Base-by-base conservation (phyloP, 1,140 invertebrate genomes). In the Drosophila nannoptera region DNA sequence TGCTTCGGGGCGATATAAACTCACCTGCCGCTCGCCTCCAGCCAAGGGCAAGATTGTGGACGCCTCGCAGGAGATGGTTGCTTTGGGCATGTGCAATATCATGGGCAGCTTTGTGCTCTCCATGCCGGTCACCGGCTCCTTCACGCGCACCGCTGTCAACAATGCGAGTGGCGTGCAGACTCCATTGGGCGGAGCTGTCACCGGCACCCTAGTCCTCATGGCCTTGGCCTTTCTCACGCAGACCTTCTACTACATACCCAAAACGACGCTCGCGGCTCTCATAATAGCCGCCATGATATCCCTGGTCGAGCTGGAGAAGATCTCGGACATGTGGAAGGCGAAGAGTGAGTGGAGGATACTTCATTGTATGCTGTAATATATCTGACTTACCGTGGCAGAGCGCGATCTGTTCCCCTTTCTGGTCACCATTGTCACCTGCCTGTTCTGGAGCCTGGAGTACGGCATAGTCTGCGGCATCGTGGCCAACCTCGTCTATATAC, bases 101-200 rank as follows among this genome's bases (percentile, higher is more conserved):
- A 90, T 95, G 45, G 94, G 96, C 63, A 94, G 96, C 55, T 98
- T 98, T 89, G 93, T 97, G 32, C 92, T 92, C 11, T 97, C 97
- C 1, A 96, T 97, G 91, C 97, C 97, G 0, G 92, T 94, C 0
- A 97, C 97, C 0, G 97, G 95, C 38, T 96, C 95, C 63, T 96
- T 97, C 87, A 96, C 95, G 0, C 92, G 96, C 67, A 97, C 97
- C 7, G 97, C 97, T 0, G 94, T 99, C 0, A 98, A 98, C 90
- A 94, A 97, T 87, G 94, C 95, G 35, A 97, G 96, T 75, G 97
- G 97, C 12, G 97, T 98, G 0, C 91, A 92, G 76, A 97, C 97
- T 2, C 93, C 96, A 2, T 92, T 96, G 45, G 96, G 95, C n/a
- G 96, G 96, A 7, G 88, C 97, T 14, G 91, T 95, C 29, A 95